Conservation (phyloP, 2,113 vertebrate species). For the Malaclemys terrapin region DNA sequence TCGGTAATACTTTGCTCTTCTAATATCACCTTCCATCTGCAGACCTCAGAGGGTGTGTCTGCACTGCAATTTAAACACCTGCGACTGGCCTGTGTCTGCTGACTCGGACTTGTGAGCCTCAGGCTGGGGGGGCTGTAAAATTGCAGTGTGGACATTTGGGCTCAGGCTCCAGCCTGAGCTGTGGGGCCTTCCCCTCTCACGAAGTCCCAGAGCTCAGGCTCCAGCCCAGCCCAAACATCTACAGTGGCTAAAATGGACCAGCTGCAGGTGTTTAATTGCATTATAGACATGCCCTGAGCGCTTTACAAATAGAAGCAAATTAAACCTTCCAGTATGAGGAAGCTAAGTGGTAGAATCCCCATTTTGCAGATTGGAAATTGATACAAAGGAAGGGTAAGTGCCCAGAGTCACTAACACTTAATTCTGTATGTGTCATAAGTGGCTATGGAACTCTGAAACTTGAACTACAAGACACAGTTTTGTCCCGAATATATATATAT, state of each 20-base stretch:
- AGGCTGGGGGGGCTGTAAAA: background rate
- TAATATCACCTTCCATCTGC: background rate
- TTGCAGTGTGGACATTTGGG: background rate
- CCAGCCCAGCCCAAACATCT: background rate
- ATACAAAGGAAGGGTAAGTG: background rate
- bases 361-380: background rate
- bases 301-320: background rate
- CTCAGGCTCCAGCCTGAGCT: no score
- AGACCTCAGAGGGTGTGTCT: background rate
- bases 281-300: background rate
- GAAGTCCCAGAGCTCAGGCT: background rate
- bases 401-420: background rate
- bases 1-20: background rate
- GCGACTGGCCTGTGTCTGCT: background rate
- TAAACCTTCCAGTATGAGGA: accelerated
- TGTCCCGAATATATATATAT: background rate
- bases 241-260: background rate
- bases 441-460: background rate
- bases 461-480: background rate
- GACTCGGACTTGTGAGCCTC: background rate
- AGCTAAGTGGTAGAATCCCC: background rate
- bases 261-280: background rate
- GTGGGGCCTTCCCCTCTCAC: background rate
- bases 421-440: background rate
- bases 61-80: background rate